A percentile compares a stretch with the other conserved stretches of the same genome.
These are phyloP conservation scores for Xiphorhynchus elegans DNA, from an alignment of 2,113 vertebrate genomes.

Conservation along the genomic window DNA sequence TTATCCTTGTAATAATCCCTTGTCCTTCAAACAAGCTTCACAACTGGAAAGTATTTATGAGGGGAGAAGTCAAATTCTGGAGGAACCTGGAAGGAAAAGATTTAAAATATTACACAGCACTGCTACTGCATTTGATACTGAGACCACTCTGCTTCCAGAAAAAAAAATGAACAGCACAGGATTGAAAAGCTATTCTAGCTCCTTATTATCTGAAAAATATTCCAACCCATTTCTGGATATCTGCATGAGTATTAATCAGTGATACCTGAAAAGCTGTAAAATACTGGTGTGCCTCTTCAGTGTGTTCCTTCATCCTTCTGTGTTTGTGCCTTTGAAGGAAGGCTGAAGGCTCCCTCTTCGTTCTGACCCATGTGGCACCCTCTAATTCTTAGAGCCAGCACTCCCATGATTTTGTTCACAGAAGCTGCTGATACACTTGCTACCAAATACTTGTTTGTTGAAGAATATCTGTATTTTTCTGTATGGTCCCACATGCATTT, in stretches of 20 bases:
- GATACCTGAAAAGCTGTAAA: background rate
- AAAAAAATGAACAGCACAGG: background rate
- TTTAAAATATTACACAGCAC: background rate
- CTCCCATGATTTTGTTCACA: background rate
- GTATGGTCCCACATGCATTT: background rate
- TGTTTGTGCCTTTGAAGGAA: background rate
- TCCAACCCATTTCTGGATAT: background rate
- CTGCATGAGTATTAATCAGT: background rate
- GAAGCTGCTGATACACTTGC: background rate
- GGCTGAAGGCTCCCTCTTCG: background rate
- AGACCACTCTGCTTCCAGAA: background rate
- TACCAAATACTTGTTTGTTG: background rate
- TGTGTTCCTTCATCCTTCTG: background rate
- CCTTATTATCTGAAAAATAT: background rate
- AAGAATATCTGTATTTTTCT: background rate
- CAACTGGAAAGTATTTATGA: slow-evolving; percentile 97
- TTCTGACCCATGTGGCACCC: fast-evolving
- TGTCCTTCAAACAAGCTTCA: slow-evolving; percentile 90
- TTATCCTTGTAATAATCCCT: background rate
- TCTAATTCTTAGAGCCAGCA: background rate
- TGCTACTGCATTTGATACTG: background rate
- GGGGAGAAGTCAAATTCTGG: slow-evolving; percentile 98
- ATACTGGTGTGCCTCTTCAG: background rate
- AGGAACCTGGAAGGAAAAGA: slow-evolving; percentile 79
- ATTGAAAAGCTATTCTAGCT: background rate